Base-by-base conservation (phyloP, 2,888 invertebrate genomes). In the Mycalesis mineus region DNA sequence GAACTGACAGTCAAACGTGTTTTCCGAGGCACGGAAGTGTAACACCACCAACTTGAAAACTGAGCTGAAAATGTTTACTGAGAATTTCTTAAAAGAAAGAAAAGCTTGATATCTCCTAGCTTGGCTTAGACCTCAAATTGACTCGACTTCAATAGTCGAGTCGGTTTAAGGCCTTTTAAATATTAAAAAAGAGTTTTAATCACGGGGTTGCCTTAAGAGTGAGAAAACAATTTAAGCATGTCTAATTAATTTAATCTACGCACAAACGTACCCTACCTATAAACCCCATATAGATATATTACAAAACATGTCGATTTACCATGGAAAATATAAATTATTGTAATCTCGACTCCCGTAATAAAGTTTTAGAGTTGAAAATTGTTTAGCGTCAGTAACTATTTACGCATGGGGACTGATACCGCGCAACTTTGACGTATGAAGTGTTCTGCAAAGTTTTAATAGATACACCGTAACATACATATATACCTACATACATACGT, bases 401-500 rank as follows among this genome's bases (percentile, higher is more conserved):
- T 49, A 58, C 58, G 58, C 58, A 54, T 50, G 49, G 48, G 37
- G 40, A 44, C 37, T 54, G 41, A 39, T 58, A 53, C 8, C 41
- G 48, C 42, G 48, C 53, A 39, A 58, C 49, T 58, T 54, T 58
- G 49, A 44, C 50, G 39, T 22, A 40, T 51, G 50, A 9, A 56
- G 56, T 49, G 56, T 37, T 55, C 48, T 54, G 54, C 44, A 49
- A 58, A 54, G 54, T 58, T 58, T 55, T 50, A 58, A 54, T 58
- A 58, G 53, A 58, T 49, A 15, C 39, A 36, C 42, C 41, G 53
- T 44, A 56, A 36, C 42, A 29, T 31, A 48, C 48, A 45, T 22
- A 55, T 33, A 28, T 48, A 48, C 22, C 31, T 55, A 48, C 14
- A 2, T 5, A 36, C n/a, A 13, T 11, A 36, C 33, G 11, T 9